Evolutionary conservation across 2,888 invertebrate genomes (phyloP), one percentile per base, ranked within the genome.

Genomic region (Limnephilus rhombicus): DNA sequence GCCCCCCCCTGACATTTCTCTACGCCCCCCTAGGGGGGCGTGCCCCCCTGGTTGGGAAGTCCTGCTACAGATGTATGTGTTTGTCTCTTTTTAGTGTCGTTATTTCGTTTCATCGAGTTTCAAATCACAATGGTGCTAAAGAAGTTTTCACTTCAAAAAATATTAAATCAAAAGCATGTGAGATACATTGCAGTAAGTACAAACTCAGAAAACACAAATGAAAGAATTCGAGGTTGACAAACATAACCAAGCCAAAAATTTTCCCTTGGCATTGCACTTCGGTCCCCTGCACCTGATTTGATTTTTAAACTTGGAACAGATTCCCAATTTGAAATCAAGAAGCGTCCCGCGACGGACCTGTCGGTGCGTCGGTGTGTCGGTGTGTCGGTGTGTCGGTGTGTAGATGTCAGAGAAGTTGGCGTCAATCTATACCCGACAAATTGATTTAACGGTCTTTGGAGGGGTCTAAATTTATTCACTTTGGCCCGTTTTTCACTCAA

Each of bases 361-460:
- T 86, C 87, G 11, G 24, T 24, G n/a, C 7, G 45, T 11, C 2
- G 45, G 2, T 41, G 37, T 37, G 41, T 41, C 41, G 11, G 24
- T 24, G n/a, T 18, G 45, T 11, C 2, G 45, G 2, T 41, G 37
- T 37, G 41, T 41, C 41, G 41, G 1, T 41, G 45, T 45, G 45
- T 45, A 0, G 45, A 11, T 12, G 45, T 45, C 15, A 53, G 49
- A 45, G 86, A 49, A 24, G 86, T 86, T 24, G 49, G 49, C 86
- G 83, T 24, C 53, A 37, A 86, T 86, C 86, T 29, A 15, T 41
- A 86, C 18, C 29, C 45, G 81, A 80, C 85, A 90, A 85, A 86
- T 91, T 91, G 91, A 86, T 91, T 91, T 91, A 91, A 91, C 91
- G 91, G 91, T 91, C 86, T 49, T 45, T n/a, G 9, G n/a, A 87